phyloP scores from a whole-genome alignment of 2,113 vertebrate species.

The Phrynosoma blainvillii region DNA sequence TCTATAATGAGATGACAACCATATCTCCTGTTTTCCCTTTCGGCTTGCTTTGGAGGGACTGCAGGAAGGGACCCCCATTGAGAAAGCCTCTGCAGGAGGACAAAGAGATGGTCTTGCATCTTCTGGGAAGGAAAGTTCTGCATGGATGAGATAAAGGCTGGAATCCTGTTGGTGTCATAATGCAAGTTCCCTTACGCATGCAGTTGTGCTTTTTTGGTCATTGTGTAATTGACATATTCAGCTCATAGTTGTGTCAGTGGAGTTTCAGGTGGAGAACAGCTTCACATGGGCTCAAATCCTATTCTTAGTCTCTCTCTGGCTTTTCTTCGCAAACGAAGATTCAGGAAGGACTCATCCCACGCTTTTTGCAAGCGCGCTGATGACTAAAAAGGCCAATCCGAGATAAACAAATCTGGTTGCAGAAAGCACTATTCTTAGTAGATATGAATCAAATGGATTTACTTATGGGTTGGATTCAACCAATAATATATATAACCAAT shows the following conservation, averaged over 20 bases:
- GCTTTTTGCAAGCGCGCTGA: no score
- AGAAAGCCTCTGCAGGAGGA: conserved; percentile 26
- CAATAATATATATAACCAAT: neutral
- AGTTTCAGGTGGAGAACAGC: no score
- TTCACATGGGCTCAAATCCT: no score
- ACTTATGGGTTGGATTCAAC: neutral
- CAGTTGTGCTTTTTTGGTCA: neutral
- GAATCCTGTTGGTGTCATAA: neutral
- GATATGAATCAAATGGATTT: no score
- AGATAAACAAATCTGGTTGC: no score
- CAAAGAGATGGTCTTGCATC: conserved; percentile 13
- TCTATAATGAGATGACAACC: conserved; percentile 39
- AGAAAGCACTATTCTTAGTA: no score
- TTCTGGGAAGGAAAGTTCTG: conserved; percentile 15
- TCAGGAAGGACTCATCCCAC: no score
- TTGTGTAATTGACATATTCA: no score
- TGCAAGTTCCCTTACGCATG: neutral
- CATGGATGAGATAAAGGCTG: conserved; percentile 11
- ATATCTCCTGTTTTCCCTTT: conserved; percentile 2
- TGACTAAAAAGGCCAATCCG: no score
- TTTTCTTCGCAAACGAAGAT: no score
- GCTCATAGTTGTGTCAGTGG: no score
- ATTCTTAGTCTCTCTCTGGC: no score
- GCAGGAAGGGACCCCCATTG: neutral
- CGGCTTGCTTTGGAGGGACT: conserved; percentile 16